Evolutionary conservation across 1,140 invertebrate species (phyloP).

Genomic region (Cheumatopsyche charites): DNA sequence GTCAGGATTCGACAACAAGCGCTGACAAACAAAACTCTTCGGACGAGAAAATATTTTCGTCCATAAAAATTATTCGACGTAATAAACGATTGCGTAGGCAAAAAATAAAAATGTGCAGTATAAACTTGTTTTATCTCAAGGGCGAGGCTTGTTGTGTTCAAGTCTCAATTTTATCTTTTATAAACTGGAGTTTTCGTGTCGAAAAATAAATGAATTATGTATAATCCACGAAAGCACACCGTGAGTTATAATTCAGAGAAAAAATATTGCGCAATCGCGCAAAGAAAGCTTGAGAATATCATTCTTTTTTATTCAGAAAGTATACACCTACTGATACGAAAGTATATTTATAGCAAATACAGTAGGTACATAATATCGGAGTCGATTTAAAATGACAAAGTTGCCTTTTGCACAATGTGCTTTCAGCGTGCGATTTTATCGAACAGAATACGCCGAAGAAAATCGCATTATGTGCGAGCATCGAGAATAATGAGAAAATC

Average conservation of each 20-base stretch:
- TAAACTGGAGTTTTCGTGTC: no score
- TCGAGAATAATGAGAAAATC: background rate
- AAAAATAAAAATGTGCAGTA: no score
- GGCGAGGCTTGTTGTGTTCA: no score
- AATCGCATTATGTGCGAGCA: background rate
- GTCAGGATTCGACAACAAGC: no score
- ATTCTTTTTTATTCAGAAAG: background rate
- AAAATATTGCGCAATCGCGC: conserved; percentile 3
- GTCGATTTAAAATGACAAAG: conserved; percentile 15
- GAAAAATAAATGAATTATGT: no score
- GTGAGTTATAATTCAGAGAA: conserved; percentile 5
- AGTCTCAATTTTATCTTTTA: no score
- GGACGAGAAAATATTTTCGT: no score
- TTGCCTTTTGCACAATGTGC: background rate
- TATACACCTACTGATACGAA: background rate
- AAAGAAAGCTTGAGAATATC: background rate
- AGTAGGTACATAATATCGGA: background rate
- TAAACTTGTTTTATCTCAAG: no score
- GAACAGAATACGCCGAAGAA: background rate
- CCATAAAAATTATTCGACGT: no score
- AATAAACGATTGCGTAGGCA: no score
- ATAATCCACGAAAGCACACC: no score
- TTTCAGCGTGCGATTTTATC: background rate
- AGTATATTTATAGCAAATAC: background rate
- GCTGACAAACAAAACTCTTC: no score